These are phyloP conservation scores for Boloria selene DNA, from an alignment of 2,888 invertebrate species.

Conservation along the genomic window DNA sequence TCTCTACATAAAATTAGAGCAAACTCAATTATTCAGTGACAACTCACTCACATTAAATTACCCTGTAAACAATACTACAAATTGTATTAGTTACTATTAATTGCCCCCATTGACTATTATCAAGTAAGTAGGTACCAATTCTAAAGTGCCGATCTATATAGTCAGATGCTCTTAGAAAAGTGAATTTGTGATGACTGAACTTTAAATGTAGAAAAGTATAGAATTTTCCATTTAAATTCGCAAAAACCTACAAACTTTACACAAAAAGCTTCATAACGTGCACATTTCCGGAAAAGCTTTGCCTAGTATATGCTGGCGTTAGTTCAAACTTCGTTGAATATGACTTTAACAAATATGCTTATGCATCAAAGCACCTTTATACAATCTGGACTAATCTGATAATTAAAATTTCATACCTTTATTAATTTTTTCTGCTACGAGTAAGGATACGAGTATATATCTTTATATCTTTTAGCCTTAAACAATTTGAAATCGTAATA, in stretches of 20 bases:
- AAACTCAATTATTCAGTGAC: too few relatives aligned
- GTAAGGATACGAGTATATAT: background rate
- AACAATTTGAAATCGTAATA: conserved; percentile 8
- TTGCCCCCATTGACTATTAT: too few relatives aligned
- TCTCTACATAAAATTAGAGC: too few relatives aligned
- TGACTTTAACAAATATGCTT: conserved; percentile 15
- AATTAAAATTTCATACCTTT: too few relatives aligned
- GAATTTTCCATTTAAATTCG: conserved; percentile 15
- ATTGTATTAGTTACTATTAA: too few relatives aligned
- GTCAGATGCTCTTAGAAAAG: too few relatives aligned
- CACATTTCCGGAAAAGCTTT: conserved; percentile 20
- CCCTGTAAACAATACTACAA: too few relatives aligned
- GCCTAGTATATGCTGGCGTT: conserved; percentile 4
- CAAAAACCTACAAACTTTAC: conserved; percentile 19
- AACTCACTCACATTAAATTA: too few relatives aligned
- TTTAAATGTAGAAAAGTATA: conserved; percentile 10
- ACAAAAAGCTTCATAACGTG: conserved; percentile 17
- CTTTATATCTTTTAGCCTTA: background rate
- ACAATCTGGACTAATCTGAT: background rate
- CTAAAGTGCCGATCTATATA: too few relatives aligned
- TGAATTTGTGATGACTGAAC: background rate
- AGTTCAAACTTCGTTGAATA: conserved; percentile 2
- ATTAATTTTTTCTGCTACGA: too few relatives aligned
- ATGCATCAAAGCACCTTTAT: background rate
- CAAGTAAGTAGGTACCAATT: too few relatives aligned